phyloP scores from a whole-genome alignment of 2,113 vertebrate species.

The Suncus etruscus region DNA sequence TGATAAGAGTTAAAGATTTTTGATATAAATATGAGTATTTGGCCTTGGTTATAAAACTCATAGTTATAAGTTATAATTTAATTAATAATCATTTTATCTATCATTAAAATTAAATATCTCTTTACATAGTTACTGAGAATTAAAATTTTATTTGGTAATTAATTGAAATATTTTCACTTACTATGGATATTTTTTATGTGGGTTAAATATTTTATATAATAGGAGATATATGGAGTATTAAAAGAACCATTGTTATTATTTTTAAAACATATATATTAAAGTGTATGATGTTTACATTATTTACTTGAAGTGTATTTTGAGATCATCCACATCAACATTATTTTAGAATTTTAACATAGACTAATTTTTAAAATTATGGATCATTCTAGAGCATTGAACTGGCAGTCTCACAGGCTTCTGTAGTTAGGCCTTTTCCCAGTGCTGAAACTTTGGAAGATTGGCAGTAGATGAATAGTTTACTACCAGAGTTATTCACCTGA shows the following conservation, averaged over 20 bases:
- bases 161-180: neutral
- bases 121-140: neutral
- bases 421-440: no score
- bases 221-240: neutral
- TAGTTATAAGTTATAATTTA: neutral
- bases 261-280: neutral
- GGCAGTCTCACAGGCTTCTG: neutral
- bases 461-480: neutral
- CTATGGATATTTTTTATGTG: neutral
- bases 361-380: neutral
- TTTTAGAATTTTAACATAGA: neutral
- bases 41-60: no score
- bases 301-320: neutral
- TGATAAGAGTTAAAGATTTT: no score
- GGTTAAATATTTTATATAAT: neutral
- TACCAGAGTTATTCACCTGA: neutral
- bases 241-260: neutral
- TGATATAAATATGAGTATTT: no score
- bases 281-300: neutral
- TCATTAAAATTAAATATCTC: neutral
- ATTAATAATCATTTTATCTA: neutral
- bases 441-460: neutral
- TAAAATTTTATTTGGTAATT: neutral
- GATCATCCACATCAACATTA: neutral
- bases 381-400: neutral